phyloP scores from a whole-genome alignment of 2,888 invertebrate species.

The Amblyteles armatorius region DNA sequence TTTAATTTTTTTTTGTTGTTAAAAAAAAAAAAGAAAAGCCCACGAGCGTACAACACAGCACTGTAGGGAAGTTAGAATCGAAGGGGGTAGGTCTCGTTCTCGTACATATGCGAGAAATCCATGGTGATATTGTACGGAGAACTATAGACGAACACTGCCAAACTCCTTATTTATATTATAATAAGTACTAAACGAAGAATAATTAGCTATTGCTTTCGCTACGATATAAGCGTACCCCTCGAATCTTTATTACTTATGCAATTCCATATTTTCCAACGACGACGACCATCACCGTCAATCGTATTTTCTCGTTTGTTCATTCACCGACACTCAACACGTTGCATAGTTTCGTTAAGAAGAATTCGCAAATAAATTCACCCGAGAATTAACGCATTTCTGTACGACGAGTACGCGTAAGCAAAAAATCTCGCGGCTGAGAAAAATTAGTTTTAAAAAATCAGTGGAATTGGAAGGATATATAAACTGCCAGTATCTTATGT shows the following conservation, averaged over 20 bases:
- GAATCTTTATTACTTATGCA: slow-evolving; percentile 14
- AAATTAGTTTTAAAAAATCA: background rate
- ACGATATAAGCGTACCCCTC: slow-evolving; percentile 66
- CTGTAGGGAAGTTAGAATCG: slow-evolving; percentile 23
- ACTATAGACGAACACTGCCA: slow-evolving; percentile 79
- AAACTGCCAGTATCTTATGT: slow-evolving; percentile 82
- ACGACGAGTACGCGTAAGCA: slow-evolving; percentile 23
- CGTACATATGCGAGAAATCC: slow-evolving; percentile 45
- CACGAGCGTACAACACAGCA: background rate
- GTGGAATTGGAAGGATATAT: slow-evolving; percentile 64
- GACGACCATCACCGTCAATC: background rate
- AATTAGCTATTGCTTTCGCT: slow-evolving; percentile 63
- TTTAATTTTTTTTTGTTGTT: slow-evolving; percentile 51
- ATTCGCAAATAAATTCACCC: background rate
- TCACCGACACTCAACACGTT: background rate
- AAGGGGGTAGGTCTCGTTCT: slow-evolving; percentile 15
- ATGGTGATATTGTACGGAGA: slow-evolving; percentile 63
- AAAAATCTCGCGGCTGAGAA: slow-evolving; percentile 47
- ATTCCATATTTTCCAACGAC: slow-evolving; percentile 43
- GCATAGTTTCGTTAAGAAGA: background rate
- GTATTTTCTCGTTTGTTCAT: slow-evolving; percentile 15
- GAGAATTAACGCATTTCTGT: slow-evolving; percentile 22
- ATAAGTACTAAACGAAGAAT: slow-evolving; percentile 28
- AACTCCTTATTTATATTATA: slow-evolving; percentile 78
- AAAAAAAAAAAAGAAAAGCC: slow-evolving; percentile 25